A percentile compares a stretch with the other conserved stretches of the same genome.
Evolutionary conservation across 2,113 vertebrate species (phyloP).

Genomic region (Leptodactylus fuscus): DNA sequence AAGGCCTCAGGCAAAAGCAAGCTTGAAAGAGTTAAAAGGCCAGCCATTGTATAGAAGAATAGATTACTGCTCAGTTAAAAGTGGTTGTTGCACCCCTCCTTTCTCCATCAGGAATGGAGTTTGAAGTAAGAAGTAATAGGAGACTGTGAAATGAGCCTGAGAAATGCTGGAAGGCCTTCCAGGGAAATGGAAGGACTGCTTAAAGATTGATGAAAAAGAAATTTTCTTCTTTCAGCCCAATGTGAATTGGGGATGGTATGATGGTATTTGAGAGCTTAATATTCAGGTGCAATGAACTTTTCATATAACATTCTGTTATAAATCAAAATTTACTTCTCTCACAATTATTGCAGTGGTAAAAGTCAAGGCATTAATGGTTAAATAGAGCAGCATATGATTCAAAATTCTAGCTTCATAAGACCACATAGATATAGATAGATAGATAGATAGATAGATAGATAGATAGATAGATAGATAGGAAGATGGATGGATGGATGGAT

Average conservation of each 20-base stretch:
- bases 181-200: constrained; percentile 70
- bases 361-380: not conserved
- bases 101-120: constrained; percentile 62
- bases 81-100: constrained; percentile 63
- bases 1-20: constrained; percentile 16
- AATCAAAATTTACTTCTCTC: not conserved
- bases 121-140: constrained; percentile 54
- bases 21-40: constrained; percentile 36
- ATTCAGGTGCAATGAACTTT: not conserved
- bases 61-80: constrained; percentile 69
- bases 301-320: constrained; percentile 4
- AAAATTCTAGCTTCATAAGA: no score
- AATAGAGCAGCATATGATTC: not conserved
- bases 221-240: constrained; percentile 43
- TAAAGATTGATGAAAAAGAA: constrained; percentile 82
- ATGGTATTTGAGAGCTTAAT: constrained; percentile 19
- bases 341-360: not conserved
- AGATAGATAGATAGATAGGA: no score
- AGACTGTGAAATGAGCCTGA: constrained; percentile 64
- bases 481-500: no score
- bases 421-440: no score
- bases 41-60: constrained; percentile 27
- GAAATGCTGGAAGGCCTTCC: constrained; percentile 66
- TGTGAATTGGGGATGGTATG: not conserved
- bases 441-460: no score